Percentiles rank a stretch among this genome's conserved stretches.
phyloP scores from a whole-genome alignment of 2,888 invertebrate genomes.

The Papilio demoleus region DNA sequence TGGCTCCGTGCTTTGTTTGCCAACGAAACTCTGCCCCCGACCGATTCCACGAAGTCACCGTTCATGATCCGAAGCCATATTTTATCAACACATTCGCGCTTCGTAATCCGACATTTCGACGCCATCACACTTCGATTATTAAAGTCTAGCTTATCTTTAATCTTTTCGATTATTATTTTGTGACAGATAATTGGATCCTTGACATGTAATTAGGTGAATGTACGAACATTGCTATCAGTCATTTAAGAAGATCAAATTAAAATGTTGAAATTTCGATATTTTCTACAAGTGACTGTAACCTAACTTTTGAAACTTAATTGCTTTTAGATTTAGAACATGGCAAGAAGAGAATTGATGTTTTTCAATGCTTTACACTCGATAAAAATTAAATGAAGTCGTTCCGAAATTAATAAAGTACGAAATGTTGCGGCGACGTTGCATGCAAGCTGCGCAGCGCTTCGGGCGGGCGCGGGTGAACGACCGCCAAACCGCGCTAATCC shows the following conservation, averaged over 20 bases:
- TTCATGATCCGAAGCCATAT: conserved; percentile 49
- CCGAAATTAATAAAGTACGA: conserved; percentile 57
- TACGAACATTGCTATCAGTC: neutral
- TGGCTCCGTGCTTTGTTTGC: conserved; percentile 50
- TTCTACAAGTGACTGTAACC: neutral
- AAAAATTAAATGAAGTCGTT: conserved; percentile 41
- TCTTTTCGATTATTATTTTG: conserved; percentile 6
- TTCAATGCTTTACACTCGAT: conserved; percentile 35
- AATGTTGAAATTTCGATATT: neutral
- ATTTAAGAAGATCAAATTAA: neutral
- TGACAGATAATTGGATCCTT: conserved; percentile 9
- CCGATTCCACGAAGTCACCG: conserved; percentile 56
- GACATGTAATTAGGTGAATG: neutral
- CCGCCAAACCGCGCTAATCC: conserved; percentile 79
- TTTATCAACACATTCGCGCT: conserved; percentile 40
- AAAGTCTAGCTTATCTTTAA: conserved; percentile 2
- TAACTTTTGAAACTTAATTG: conserved; percentile 33
- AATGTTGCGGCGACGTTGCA: conserved; percentile 59
- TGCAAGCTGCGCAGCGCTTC: conserved; percentile 59
- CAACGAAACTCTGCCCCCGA: conserved; percentile 49
- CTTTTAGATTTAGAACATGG: conserved; percentile 25
- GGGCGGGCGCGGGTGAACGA: conserved; percentile 74
- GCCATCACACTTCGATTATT: conserved; percentile 19
- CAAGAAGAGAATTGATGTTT: conserved; percentile 20
- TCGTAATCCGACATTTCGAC: conserved; percentile 27